Evolutionary conservation across 1,140 invertebrate species (phyloP).

Genomic region (Drosophila santomea): DNA sequence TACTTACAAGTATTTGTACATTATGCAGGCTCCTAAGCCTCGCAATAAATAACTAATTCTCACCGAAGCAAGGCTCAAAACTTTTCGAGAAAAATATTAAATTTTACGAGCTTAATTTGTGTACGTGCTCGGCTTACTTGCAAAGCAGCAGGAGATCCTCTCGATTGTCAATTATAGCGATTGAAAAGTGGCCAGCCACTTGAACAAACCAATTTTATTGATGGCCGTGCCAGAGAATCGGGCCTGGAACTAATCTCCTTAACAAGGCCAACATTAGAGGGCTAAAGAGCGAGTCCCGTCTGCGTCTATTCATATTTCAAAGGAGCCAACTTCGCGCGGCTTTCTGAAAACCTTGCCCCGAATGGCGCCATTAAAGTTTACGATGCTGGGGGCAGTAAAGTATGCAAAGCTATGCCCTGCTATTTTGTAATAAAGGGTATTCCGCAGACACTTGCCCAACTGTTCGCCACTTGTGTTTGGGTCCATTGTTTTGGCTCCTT

Average conservation of each 20-base stretch:
- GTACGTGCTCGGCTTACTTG: constrained; percentile 62
- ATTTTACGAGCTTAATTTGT: constrained; percentile 82
- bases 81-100: constrained; percentile 71
- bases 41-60: constrained; percentile 70
- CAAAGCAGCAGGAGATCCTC: constrained; percentile 14
- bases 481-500: constrained; percentile 56
- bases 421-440: constrained; percentile 81
- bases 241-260: constrained; percentile 73
- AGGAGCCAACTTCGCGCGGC: constrained; percentile 66
- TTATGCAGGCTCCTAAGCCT: constrained; percentile 56
- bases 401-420: constrained; percentile 65
- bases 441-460: constrained; percentile 62
- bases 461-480: constrained; percentile 49
- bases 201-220: constrained; percentile 81
- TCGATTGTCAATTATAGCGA: constrained; percentile 76
- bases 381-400: constrained; percentile 74
- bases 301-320: constrained; percentile 78
- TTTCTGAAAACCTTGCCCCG: constrained; percentile 53
- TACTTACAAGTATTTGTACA: constrained; percentile 52
- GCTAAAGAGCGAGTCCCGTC: constrained; percentile 15
- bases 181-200: constrained; percentile 78
- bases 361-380: constrained; percentile 81
- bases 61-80: constrained; percentile 41
- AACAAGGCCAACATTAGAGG: constrained; percentile 73
- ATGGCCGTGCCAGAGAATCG: constrained; percentile 29